Percentiles rank a stretch among this genome's conserved stretches.
Conservation (phyloP, 2,113 vertebrate species). For the Channa argus region DNA sequence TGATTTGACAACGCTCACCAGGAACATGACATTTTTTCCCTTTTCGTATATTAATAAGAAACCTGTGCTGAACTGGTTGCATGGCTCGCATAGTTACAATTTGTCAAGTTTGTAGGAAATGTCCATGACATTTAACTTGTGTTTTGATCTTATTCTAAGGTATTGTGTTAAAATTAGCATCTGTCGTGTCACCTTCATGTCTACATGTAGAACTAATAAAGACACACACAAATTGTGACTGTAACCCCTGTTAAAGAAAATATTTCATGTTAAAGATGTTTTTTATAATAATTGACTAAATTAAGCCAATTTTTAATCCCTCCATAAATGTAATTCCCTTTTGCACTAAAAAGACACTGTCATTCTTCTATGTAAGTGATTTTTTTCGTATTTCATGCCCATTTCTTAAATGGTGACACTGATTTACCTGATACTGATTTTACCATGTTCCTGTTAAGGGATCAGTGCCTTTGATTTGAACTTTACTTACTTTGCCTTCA, state of each 20-base stretch:
- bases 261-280: not conserved
- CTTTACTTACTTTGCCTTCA: constrained; percentile 12
- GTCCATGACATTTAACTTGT: not conserved
- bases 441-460: constrained; percentile 6
- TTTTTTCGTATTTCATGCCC: not conserved
- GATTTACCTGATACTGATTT: constrained; percentile 1
- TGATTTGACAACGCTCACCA: constrained; percentile 22
- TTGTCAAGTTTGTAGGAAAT: not conserved
- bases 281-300: too few species aligned
- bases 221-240: not conserved
- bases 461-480: constrained; percentile 28
- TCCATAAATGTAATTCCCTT: not conserved
- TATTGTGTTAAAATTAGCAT: constrained; percentile 10
- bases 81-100: not conserved
- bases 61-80: not conserved
- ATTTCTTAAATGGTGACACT: not conserved
- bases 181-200: not conserved
- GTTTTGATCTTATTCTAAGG: constrained; percentile 8
- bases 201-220: not conserved
- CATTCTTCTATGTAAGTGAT: not conserved
- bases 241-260: not conserved
- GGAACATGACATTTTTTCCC: not conserved
- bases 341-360: too few species aligned
- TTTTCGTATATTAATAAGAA: not conserved
- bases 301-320: not conserved